Evolutionary conservation across 1,140 invertebrate species (phyloP).

Genomic region (Diachasma alloeum): DNA sequence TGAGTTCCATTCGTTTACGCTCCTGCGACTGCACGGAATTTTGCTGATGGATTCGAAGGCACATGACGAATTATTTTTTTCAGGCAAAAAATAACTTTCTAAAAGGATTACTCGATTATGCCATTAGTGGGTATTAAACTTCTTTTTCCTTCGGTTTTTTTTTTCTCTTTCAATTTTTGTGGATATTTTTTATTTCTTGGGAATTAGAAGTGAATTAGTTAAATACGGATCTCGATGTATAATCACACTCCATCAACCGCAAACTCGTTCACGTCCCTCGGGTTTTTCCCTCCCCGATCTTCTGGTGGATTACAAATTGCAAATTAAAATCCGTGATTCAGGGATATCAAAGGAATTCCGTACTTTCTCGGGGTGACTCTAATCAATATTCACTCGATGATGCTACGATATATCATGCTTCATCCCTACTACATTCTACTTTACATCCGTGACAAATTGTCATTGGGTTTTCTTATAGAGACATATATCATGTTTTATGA

Average conservation of each 20-base stretch:
- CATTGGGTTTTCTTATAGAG: background rate
- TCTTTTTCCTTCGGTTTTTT: background rate
- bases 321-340: constrained; percentile 22
- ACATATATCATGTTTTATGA: background rate
- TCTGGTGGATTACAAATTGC: constrained; percentile 35
- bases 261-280: constrained; percentile 10
- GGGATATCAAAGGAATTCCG: constrained; percentile 9
- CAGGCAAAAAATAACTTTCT: background rate
- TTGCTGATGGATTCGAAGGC: constrained; percentile 21
- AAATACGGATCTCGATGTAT: background rate
- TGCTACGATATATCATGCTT: background rate
- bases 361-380: constrained; percentile 9
- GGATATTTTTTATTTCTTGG: background rate
- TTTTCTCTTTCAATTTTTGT: background rate
- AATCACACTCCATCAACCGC: background rate
- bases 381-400: constrained; percentile 24
- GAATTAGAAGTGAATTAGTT: background rate
- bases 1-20: background rate
- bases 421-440: background rate
- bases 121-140: background rate
- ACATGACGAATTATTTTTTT: background rate
- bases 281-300: constrained; percentile 2
- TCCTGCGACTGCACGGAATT: constrained; percentile 21
- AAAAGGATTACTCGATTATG: background rate
- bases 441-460: background rate